Conservation (phyloP, 2,797 vertebrate genomes). For the Masticophis lateralis region DNA sequence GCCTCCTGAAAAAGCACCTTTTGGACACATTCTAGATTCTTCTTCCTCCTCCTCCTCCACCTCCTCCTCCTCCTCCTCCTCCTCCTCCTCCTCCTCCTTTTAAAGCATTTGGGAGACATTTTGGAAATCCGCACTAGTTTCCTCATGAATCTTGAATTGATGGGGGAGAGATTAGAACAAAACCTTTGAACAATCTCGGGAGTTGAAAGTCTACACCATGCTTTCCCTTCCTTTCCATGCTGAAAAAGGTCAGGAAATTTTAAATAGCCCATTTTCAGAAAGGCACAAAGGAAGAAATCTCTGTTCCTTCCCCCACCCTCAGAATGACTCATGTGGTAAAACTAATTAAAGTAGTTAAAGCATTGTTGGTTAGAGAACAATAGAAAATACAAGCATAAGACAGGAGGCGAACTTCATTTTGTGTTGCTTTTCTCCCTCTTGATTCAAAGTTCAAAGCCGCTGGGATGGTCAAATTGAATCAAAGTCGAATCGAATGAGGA, state of each 20-base stretch:
- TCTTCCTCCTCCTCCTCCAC: too few relatives aligned
- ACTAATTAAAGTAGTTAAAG: neutral
- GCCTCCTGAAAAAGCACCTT: too few relatives aligned
- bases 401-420: neutral
- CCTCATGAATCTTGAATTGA: neutral
- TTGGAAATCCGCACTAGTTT: neutral
- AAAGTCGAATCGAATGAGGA: neutral
- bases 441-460: neutral
- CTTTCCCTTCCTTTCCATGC: neutral
- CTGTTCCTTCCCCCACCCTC: neutral
- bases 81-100: too few relatives aligned
- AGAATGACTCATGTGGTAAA: neutral
- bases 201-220: neutral
- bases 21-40: neutral
- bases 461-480: neutral
- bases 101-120: neutral
- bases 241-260: neutral
- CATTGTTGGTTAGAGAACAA: neutral
- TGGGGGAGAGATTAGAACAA: rapidly evolving
- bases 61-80: too few relatives aligned
- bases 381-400: neutral
- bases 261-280: neutral
- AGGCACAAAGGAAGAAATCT: neutral
- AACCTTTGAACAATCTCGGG: neutral
- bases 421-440: neutral